Conservation (phyloP, 2,888 invertebrate genomes). For the Pteria penguin region DNA sequence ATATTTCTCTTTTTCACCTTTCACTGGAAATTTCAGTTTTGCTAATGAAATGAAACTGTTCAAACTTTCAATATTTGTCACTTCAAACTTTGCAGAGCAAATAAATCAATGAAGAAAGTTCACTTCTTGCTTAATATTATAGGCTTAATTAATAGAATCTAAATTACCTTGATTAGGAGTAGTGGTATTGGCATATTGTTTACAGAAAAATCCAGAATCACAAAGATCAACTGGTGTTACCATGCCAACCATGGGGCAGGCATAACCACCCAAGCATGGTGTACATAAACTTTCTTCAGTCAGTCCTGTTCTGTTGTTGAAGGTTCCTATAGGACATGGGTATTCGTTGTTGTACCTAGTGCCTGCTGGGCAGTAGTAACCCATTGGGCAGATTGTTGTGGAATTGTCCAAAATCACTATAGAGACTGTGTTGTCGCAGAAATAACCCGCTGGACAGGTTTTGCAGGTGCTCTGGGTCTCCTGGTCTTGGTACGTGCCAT, state of each 20-base stretch:
- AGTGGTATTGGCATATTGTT: constrained; percentile 72
- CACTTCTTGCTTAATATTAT: too few species aligned
- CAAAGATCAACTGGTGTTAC: constrained; percentile 68
- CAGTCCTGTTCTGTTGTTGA: constrained; percentile 74
- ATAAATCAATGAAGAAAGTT: too few species aligned
- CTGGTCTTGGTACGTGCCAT: constrained; percentile 76
- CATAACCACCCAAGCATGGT: constrained; percentile 74
- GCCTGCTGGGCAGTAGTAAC: constrained; percentile 71
- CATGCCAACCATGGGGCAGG: constrained; percentile 75
- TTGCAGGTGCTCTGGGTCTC: constrained; percentile 68
- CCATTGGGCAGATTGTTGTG: constrained; percentile 70
- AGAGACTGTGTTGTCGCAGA: constrained; percentile 77
- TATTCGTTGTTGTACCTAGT: constrained; percentile 71
- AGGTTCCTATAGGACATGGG: constrained; percentile 77
- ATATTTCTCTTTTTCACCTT: too few species aligned
- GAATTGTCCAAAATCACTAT: constrained; percentile 74
- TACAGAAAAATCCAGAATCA: constrained; percentile 76
- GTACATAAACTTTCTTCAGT: constrained; percentile 62
- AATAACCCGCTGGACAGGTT: constrained; percentile 74
- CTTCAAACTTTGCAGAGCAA: too few species aligned
- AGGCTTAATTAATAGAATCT: too few species aligned
- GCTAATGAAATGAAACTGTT: too few species aligned
- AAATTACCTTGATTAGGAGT: constrained; percentile 75
- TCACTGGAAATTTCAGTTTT: too few species aligned
- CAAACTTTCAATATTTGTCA: too few species aligned